Evolutionary conservation across 2,797 vertebrate species (phyloP), one percentile per base, ranked within the genome.

Genomic region (Podarcis lilfordi): DNA sequence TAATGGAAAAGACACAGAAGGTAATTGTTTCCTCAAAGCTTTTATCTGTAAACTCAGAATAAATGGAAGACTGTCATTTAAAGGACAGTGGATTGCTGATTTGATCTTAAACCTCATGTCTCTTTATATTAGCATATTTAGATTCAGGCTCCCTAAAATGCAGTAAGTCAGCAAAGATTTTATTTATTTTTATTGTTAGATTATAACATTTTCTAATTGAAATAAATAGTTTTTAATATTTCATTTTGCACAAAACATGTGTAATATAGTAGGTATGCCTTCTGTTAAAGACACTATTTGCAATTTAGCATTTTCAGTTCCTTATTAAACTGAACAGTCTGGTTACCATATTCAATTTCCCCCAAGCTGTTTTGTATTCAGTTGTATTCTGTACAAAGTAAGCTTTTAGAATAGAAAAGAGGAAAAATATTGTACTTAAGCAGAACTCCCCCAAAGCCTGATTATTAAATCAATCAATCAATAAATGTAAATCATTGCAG

Each of bases 101-200:
- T 72, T 55, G 55, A 61, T 50, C 29, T 72, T 85, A 66, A 75
- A 29, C 7, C 13, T 45, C 27, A 64, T 69, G n/a, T 68, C 23
- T 8, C 10, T 19, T 84, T 88, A 71, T 4, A 32, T 81, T 32
- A 40, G 27, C 23, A 55, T 5, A 77, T 55, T 3, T 32, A 55
- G 32, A 5, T 83, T 83, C 1, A 45, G 76, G 59, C 15, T 74
- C 71, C 76, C 32, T 77, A 88, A 91, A 90, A 45, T 45, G 9
- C 37, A n/a, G 35, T 19, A 61, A 55, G 64, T 68, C 0, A 79
- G 40, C n/a, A 85, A 83, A 50, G 2, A 37, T 37, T 37, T 37
- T 37, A 37, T 37, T 37, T 37, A 37, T 37, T 37, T 37, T 37
- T 37, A 37, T 37, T 37, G 35, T 37, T 37, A 37, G 35, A 37